phyloP scores from a whole-genome alignment of 2,113 vertebrate genomes.

The Arvicanthis niloticus region DNA sequence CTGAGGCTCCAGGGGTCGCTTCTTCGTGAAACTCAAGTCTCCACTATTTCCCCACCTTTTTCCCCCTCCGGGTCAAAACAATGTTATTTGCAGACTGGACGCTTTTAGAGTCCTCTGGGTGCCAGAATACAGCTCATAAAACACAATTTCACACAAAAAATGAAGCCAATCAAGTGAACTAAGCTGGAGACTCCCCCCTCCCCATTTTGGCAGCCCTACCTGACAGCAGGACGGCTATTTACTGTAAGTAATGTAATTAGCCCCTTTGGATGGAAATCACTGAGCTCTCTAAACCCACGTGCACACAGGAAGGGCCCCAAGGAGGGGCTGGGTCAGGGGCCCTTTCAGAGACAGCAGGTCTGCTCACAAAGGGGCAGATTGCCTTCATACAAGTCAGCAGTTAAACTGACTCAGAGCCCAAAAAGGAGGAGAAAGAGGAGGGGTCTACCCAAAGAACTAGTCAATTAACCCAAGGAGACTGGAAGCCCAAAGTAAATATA shows the following conservation, averaged over 20 bases:
- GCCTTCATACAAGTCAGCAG: conserved; percentile 10
- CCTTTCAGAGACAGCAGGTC: conserved; percentile 66
- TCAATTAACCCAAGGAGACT: conserved; percentile 71
- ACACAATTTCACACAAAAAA: conserved; percentile 86
- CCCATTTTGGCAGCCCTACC: conserved; percentile 79
- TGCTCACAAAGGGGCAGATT: conserved; percentile 68
- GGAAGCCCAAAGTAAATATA: conserved; percentile 68
- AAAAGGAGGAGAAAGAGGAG: neutral
- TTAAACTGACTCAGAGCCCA: neutral
- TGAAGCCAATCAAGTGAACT: conserved; percentile 89
- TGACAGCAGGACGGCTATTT: conserved; percentile 89
- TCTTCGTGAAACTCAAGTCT: conserved; percentile 81
- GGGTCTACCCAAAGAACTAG: conserved; percentile 68
- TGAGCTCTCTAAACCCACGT: conserved; percentile 72
- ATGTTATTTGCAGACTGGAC: conserved; percentile 86
- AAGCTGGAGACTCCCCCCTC: conserved; percentile 79
- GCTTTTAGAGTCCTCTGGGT: conserved; percentile 81
- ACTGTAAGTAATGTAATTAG: conserved; percentile 90
- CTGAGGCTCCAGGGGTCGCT: conserved; percentile 69
- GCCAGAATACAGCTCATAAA: conserved; percentile 88
- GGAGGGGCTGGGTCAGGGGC: conserved; percentile 54
- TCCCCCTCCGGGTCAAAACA: conserved; percentile 77
- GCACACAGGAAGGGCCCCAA: conserved; percentile 22
- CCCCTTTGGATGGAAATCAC: conserved; percentile 86
- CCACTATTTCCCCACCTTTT: conserved; percentile 64